phyloP scores from a whole-genome alignment of 2,113 vertebrate genomes.

The Nerophis lumbriciformis region DNA sequence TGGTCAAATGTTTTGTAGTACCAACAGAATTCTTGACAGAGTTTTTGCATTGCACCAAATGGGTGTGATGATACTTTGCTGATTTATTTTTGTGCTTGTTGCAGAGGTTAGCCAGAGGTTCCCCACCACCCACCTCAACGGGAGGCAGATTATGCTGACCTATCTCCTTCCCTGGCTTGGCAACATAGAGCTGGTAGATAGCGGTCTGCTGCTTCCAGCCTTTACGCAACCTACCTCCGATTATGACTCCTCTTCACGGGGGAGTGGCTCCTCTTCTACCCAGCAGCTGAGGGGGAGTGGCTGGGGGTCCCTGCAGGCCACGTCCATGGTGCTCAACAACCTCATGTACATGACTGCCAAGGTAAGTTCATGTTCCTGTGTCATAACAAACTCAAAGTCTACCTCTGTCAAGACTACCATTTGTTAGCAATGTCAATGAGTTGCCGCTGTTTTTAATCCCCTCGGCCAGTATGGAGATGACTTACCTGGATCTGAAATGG shows the following conservation, averaged over 20 bases:
- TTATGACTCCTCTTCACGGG: constrained; percentile 75
- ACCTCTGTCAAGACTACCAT: not conserved
- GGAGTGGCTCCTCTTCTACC: constrained; percentile 58
- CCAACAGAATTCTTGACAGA: too few species aligned
- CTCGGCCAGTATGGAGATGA: constrained; percentile 87
- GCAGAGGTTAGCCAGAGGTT: constrained; percentile 95
- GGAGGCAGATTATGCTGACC: constrained; percentile 94
- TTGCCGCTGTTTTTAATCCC: not conserved
- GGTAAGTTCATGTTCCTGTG: constrained; percentile 63
- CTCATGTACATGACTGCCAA: constrained; percentile 99
- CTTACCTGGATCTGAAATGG: constrained; percentile 90
- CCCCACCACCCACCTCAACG: constrained; percentile 89
- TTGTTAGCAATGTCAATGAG: not conserved
- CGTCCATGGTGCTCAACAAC: constrained; percentile 93
- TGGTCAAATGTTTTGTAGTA: too few species aligned
- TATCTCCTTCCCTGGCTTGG: constrained; percentile 93
- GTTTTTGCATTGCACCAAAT: too few species aligned
- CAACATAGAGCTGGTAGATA: constrained; percentile 93
- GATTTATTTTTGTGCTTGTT: constrained; percentile 16
- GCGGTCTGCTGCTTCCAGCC: constrained; percentile 81
- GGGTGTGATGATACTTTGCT: constrained; percentile 20
- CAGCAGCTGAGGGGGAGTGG: constrained; percentile 84
- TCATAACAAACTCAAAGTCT: not conserved
- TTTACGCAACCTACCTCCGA: constrained; percentile 82
- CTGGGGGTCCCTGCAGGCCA: constrained; percentile 94